phyloP scores from a whole-genome alignment of 2,113 vertebrate genomes.

The Engraulis encrasicolus region DNA sequence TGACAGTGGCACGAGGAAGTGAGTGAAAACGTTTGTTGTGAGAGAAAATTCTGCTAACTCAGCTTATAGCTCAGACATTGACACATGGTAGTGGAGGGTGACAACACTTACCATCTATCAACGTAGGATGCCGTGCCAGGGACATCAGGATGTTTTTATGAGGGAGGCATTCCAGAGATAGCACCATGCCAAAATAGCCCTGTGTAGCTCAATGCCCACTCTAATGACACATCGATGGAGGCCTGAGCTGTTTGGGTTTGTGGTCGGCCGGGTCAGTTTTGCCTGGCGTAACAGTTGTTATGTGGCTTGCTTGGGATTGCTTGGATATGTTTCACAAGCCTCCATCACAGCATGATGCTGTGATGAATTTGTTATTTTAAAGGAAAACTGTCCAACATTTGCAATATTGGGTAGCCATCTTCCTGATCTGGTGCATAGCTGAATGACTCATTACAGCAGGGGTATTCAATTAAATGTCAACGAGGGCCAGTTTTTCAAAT shows the following conservation, averaged over 20 bases:
- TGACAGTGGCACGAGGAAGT: neutral
- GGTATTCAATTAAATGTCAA: too few relatives aligned
- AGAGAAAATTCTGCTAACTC: neutral
- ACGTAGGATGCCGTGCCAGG: neutral
- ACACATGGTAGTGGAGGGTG: neutral
- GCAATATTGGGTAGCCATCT: too few relatives aligned
- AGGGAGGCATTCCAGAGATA: neutral
- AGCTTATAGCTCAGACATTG: neutral
- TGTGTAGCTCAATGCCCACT: neutral
- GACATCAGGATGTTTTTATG: neutral
- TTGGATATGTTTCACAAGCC: neutral
- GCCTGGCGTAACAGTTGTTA: neutral
- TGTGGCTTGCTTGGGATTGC: neutral
- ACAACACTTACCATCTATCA: neutral
- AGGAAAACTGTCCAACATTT: too few relatives aligned
- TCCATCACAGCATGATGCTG: neutral
- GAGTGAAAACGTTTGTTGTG: neutral
- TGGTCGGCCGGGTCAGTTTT: neutral
- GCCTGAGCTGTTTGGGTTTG: neutral
- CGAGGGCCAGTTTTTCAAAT: too few relatives aligned
- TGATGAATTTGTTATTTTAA: neutral
- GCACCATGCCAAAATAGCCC: neutral
- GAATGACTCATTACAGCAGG: too few relatives aligned
- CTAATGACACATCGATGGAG: neutral
- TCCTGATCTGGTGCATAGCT: too few relatives aligned